Base-by-base conservation (phyloP, 2,797 vertebrate species). In the Spea hammondii region DNA sequence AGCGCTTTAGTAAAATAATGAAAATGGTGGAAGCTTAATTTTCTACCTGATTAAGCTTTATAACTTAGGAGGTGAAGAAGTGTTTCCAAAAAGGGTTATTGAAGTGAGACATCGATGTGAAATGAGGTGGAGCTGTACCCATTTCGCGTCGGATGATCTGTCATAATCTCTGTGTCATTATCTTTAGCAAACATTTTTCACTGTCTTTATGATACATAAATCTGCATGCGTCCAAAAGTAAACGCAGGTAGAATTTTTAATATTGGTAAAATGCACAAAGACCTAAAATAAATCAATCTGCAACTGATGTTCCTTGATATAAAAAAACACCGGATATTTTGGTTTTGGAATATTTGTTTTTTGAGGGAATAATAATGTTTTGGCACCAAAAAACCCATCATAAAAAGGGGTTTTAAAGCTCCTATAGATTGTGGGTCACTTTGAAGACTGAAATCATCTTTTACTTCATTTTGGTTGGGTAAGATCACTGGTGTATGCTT, bases 61-160 rank as follows among this genome's bases (percentile, higher is more conserved):
- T 62, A 62, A 32, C 14, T 7, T 17, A 17, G 46, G 5, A 49
- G 7, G 14, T 62, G 14, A 62, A 32, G 6, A 17, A 32, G 32
- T 62, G 6, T 62, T 62, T 12, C 59, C n/a, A 9, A 49, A 67
- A 67, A 67, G 12, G 65, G 11, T 67, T 67, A 47, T 67, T 67
- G 45, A 67, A 49, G 9, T 67, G 65, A 49, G 65, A 46, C 10
- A 6, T 7, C 13, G 1, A 47, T 48, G 65, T 67, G 45, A 67
- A 67, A 48, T 49, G 44, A 67, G 46, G 65, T 67, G 65, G 11
- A 67, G 46, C 9, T 6, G 12, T 47, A 67, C 9, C 12, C 65
- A 13, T 46, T 47, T 47, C 49, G 65, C 8, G 44, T 49, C 6
- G 4, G n/a, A 62, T 32, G 32, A 62, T 62, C 59, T 14, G 9